Percentiles rank a stretch among this genome's conserved stretches.
phyloP scores from a whole-genome alignment of 2,888 invertebrate species.

The Hetaerina titia region DNA sequence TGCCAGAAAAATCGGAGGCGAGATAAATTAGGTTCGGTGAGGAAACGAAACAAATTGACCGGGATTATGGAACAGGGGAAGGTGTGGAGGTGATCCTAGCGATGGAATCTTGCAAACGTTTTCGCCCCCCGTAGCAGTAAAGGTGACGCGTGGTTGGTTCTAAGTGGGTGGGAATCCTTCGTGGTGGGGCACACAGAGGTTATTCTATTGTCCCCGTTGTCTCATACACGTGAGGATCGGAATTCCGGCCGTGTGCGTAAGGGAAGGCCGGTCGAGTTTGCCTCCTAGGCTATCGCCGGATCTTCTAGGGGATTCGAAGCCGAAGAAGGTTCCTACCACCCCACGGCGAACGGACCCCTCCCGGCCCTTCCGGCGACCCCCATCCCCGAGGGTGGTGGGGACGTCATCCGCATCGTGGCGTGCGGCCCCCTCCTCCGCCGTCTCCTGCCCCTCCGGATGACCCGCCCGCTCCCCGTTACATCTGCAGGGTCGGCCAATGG shows the following conservation, averaged over 20 bases:
- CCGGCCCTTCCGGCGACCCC: not conserved
- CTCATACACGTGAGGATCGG: too few species aligned
- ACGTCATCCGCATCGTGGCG: not conserved
- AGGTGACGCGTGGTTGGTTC: too few species aligned
- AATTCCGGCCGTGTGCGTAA: too few species aligned
- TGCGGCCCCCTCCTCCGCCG: not conserved
- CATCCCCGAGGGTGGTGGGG: not conserved
- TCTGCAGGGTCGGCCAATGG: not conserved
- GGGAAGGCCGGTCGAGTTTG: too few species aligned
- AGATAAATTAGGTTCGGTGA: not conserved
- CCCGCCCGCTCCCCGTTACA: constrained; percentile 7
- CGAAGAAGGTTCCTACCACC: not conserved
- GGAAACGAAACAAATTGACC: not conserved
- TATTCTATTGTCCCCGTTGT: too few species aligned
- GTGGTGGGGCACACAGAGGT: too few species aligned
- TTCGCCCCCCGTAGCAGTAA: not conserved
- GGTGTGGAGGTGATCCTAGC: not conserved
- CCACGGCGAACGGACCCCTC: not conserved
- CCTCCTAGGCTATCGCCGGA: too few species aligned
- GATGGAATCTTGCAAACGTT: not conserved
- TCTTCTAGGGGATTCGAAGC: too few species aligned
- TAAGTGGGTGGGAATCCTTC: too few species aligned
- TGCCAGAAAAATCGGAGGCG: not conserved
- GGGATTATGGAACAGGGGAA: not conserved
- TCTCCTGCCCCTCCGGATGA: not conserved